Evolutionary conservation across 2,797 vertebrate species (phyloP), one percentile per base, ranked within the genome.

Genomic region (Heteromormyrus szaboi): DNA sequence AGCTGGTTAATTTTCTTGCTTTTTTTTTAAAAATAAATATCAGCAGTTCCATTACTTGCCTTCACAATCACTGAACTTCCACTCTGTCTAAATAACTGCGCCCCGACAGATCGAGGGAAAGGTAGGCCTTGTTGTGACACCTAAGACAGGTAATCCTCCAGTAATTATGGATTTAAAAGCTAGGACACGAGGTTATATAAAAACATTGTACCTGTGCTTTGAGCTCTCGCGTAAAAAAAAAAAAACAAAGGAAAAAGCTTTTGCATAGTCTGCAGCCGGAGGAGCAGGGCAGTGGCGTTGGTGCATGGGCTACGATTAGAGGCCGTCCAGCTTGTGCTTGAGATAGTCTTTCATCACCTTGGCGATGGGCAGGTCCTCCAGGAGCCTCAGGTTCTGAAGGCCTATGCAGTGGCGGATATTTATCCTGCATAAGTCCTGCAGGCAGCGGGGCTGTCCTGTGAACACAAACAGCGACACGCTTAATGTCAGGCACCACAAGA

Each of bases 261-360:
- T 99, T 99, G 98, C 98, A 99, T 98, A 99, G 98, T 97, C 97
- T 97, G 96, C 94, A 94, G 94, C 94, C 94, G 95, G 96, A 96
- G 96, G 94, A 91, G 93, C 93, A 91, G 92, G 94, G 94, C 94
- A 93, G 90, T 92, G 94, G 90, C 87, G 92, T 90, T 89, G 92
- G 91, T 91, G 87, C 72, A 87, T 59, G 17, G 72, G 88, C 33
- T 62, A 90, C 37, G 89, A 93, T 98, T 96, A 99, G 96, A 99
- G 97, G 89, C 94, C 96, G 94, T 99, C 98, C 93, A 98, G 99
- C 96, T 98, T 99, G 94, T 99, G 98, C 97, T 98, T 99, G 95
- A 99, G 96, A 96, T 99, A 99, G 97, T 99, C 98, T 96, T 99
- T 99, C 96, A 99, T 99, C 92, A 99, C 98, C 95, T 98, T 99